A percentile compares a stretch with the other conserved stretches of the same genome.
Evolutionary conservation across 1,140 invertebrate genomes (phyloP).

Genomic region (Megalonaias nervosa): DNA sequence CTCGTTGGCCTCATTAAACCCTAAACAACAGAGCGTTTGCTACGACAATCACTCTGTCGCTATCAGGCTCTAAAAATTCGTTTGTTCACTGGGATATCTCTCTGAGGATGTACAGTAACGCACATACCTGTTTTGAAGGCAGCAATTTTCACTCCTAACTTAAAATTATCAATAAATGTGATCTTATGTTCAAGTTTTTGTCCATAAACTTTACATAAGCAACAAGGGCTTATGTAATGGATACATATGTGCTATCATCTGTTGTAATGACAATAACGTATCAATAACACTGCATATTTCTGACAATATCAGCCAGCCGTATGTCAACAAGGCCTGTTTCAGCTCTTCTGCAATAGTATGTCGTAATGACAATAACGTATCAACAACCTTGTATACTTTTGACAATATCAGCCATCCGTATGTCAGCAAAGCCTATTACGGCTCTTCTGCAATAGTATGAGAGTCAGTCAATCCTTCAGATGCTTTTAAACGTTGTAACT

Average conservation of each 20-base stretch:
- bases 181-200: conserved; percentile 1
- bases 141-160: conserved; percentile 3
- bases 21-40: neutral
- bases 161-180: conserved; percentile 15
- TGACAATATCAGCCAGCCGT: too few species aligned
- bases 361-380: too few species aligned
- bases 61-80: conserved; percentile 32
- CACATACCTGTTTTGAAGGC: conserved; percentile 1
- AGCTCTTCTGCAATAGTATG: too few species aligned
- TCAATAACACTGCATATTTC: too few species aligned
- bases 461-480: neutral
- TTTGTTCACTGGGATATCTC: conserved; percentile 7
- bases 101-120: neutral
- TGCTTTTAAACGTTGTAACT: neutral
- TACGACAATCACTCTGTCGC: neutral
- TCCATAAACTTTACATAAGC: conserved; percentile 11
- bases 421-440: conserved; percentile 11
- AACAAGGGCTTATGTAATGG: conserved; percentile 16
- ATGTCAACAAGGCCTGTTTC: too few species aligned
- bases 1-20: neutral
- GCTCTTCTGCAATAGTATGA: conserved; percentile 4
- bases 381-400: neutral
- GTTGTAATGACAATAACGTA: conserved; percentile 6
- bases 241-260: conserved; percentile 34
- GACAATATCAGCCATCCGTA: neutral